Percentiles rank a stretch among this genome's conserved stretches.
These are phyloP conservation scores for Caenorhabditis doughertyi DNA, from an alignment of 2,888 invertebrate species.

Conservation along the genomic window DNA sequence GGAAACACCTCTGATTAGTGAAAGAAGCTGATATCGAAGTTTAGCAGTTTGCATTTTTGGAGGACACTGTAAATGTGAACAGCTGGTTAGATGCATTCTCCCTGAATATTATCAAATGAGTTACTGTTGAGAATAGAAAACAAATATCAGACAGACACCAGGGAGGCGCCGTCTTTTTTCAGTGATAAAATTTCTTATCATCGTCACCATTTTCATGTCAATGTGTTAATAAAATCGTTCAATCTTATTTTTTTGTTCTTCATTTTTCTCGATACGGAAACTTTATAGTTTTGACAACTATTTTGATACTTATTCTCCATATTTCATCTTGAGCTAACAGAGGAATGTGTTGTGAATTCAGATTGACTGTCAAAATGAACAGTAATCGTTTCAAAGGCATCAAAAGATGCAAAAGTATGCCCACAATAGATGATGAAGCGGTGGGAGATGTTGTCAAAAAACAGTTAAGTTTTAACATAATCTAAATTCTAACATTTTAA, in stretches of 20 bases:
- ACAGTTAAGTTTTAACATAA: conserved; percentile 19
- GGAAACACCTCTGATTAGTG: background rate
- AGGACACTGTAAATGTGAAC: too few species aligned
- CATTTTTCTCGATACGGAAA: background rate
- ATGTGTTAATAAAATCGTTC: conserved; percentile 5
- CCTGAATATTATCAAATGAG: background rate
- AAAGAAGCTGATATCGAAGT: background rate
- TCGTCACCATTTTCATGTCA: background rate
- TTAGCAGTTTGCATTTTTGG: too few species aligned
- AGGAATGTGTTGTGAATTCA: too few species aligned
- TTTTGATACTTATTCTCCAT: background rate
- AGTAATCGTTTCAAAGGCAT: conserved; percentile 35
- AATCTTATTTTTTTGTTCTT: background rate
- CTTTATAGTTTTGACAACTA: conserved; percentile 1
- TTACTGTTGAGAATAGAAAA: background rate
- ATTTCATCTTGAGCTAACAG: background rate
- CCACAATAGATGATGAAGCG: conserved; percentile 46
- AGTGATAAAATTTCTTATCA: conserved; percentile 9
- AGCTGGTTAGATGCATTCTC: too few species aligned
- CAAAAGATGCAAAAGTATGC: conserved; percentile 58
- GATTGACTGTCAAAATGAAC: conserved; percentile 29
- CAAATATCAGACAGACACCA: conserved; percentile 30
- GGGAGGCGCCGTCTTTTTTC: conserved; percentile 12
- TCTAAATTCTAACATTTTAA: background rate
- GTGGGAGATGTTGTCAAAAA: conserved; percentile 22